Evolutionary conservation across 2,888 invertebrate species (phyloP), one percentile per base, ranked within the genome.

Genomic region (Agrenia bidenticulata): DNA sequence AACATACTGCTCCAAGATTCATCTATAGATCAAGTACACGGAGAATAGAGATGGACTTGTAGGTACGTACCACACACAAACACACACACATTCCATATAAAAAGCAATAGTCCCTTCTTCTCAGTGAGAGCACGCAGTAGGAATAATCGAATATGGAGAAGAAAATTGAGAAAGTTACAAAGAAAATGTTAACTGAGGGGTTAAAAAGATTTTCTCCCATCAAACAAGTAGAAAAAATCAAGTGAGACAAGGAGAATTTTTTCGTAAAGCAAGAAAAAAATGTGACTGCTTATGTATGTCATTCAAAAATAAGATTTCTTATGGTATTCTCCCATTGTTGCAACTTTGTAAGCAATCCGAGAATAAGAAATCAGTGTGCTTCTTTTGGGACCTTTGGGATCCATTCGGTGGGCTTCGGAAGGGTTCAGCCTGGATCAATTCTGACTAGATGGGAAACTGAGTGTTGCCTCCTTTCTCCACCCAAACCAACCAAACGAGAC

Each of bases 311-410:
- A 32, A 32, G 32, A 32, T 32, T 32, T 32, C 63, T 68, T 68
- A 64, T 62, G 60, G 56, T 64, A 64, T 64, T 68, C 68, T 51
- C 58, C 39, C 60, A 37, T 59, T 65, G 57, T 53, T 39, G 49
- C 49, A 21, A 56, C 32, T 21, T 39, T n/a, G 39, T 21, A 26
- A 54, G 54, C 5, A 32, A 4, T n/a, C 9, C 4, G 19, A 45
- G n/a, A 15, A 5, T 17, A 15, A 45, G 32, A 55, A 55, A 55
- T 55, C 55, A 32, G 55, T 32, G 37, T 11, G n/a, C 17, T 55
- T 19, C 55, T 55, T 24, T 11, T n/a, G 27, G 37, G 32, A 19
- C 9, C 17, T 55, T 7, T 32, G 17, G 45, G 45, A 45, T 45
- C 32, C 19, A n/a, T 61, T 61, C 45, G 59, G 45, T 1, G 26